Evolutionary conservation across 64 coral and sea anemone genomes (phyloP).

Genomic region (Montipora capricornis): DNA sequence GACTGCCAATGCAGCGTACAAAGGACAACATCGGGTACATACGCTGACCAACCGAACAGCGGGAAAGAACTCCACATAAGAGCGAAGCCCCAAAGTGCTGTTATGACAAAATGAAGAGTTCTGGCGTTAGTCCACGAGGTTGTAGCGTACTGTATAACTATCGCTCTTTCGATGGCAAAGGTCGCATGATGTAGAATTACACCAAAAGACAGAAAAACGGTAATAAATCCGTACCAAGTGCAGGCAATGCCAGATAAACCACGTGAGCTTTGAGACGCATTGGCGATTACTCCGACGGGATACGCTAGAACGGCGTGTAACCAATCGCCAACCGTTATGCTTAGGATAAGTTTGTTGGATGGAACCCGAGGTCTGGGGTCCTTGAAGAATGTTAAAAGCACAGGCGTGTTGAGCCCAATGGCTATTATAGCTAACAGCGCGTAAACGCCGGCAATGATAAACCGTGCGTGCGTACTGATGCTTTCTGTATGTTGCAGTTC

Average conservation of each 20-base stretch:
- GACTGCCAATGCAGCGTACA: slow-evolving; percentile 32
- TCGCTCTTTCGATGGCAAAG: slow-evolving; percentile 25
- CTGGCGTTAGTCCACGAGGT: background rate
- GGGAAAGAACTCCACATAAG: slow-evolving; percentile 17
- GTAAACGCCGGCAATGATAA: slow-evolving; percentile 10
- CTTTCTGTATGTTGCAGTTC: background rate
- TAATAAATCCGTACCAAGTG: slow-evolving; percentile 26
- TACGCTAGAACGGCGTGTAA: slow-evolving; percentile 7
- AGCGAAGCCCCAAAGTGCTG: background rate
- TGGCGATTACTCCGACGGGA: slow-evolving; percentile 11
- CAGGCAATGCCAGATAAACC: background rate
- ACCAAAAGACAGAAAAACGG: slow-evolving; percentile 11
- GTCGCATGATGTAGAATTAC: slow-evolving; percentile 21
- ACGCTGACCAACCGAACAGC: slow-evolving; percentile 45
- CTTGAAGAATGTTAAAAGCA: background rate
- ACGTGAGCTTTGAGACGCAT: background rate
- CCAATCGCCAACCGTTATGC: slow-evolving; percentile 37
- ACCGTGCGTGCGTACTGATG: background rate
- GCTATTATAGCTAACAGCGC: background rate
- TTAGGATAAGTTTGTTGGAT: slow-evolving; percentile 17
- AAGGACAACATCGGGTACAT: background rate
- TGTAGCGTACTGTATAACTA: background rate
- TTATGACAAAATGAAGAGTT: background rate
- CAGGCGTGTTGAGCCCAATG: slow-evolving; percentile 13
- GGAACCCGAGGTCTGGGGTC: background rate